Conservation (phyloP, 1,140 invertebrate genomes). For the Chrysomallon squamiferum region DNA sequence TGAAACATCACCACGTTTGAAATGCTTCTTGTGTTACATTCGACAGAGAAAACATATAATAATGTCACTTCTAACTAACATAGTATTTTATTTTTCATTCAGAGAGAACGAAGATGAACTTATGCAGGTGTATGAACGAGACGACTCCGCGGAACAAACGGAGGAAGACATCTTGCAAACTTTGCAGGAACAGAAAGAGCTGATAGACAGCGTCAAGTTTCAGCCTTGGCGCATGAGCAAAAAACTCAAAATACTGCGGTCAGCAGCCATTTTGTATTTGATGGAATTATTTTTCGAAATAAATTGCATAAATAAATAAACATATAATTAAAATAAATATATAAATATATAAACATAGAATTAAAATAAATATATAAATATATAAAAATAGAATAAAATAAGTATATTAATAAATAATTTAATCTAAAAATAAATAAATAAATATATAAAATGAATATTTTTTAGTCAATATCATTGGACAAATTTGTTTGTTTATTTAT, state of each 20-base stretch:
- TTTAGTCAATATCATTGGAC: too few relatives aligned
- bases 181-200: conserved; percentile 91
- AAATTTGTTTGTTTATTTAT: too few relatives aligned
- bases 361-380: too few relatives aligned
- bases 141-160: conserved; percentile 26
- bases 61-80: background rate
- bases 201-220: conserved; percentile 84
- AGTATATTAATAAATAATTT: too few relatives aligned
- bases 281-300: background rate
- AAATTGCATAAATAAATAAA: background rate
- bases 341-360: too few relatives aligned
- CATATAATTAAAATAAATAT: background rate
- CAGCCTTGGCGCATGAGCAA: conserved; percentile 88
- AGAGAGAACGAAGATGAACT: conserved; percentile 21
- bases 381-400: too few relatives aligned
- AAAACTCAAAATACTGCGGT: conserved; percentile 80
- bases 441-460: too few relatives aligned
- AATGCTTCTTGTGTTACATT: too few relatives aligned
- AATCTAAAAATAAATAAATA: too few relatives aligned
- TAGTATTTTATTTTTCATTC: background rate
- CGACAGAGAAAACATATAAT: too few relatives aligned
- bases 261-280: conserved; percentile 2
- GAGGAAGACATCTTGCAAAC: conserved; percentile 82
- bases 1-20: too few relatives aligned
- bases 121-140: conserved; percentile 19